phyloP scores from a whole-genome alignment of 1,140 invertebrate species.

The Trichonephila clavipes region DNA sequence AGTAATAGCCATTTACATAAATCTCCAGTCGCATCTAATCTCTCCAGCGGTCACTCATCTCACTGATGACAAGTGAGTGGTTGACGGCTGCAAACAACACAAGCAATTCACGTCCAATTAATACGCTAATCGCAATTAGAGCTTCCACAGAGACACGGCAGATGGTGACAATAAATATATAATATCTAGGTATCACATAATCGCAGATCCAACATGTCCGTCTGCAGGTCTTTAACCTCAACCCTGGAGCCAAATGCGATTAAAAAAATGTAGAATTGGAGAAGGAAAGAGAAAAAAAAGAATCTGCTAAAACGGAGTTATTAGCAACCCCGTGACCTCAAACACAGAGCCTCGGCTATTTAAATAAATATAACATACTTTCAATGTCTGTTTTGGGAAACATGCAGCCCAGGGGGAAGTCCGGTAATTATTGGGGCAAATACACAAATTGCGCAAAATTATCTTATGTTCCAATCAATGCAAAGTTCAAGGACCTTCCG shows the following conservation, averaged over 20 bases:
- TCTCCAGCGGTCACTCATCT: background rate
- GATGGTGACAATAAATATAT: conserved; percentile 42
- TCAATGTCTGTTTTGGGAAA: conserved; percentile 43
- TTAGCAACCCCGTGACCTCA: conserved; percentile 49
- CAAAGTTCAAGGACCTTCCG: background rate
- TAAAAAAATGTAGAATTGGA: background rate
- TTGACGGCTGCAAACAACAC: background rate
- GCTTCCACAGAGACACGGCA: background rate
- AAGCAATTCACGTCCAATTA: background rate
- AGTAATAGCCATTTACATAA: conserved; percentile 8
- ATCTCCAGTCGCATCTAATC: background rate
- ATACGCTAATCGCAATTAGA: conserved; percentile 18
- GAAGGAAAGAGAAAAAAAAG: background rate
- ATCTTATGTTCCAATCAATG: background rate
- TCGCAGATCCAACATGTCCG: conserved; percentile 38
- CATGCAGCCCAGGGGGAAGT: conserved; percentile 5
- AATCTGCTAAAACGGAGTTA: conserved; percentile 1
- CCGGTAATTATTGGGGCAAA: background rate
- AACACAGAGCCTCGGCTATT: conserved; percentile 21
- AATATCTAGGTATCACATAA: conserved; percentile 28
- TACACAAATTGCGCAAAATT: background rate
- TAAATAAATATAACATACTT: conserved; percentile 61
- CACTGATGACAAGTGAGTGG: background rate
- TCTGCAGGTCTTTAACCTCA: conserved; percentile 41
- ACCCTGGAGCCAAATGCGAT: background rate